These are phyloP conservation scores for Sprattus sprattus DNA, from an alignment of 2,113 vertebrate genomes.

Conservation along the genomic window DNA sequence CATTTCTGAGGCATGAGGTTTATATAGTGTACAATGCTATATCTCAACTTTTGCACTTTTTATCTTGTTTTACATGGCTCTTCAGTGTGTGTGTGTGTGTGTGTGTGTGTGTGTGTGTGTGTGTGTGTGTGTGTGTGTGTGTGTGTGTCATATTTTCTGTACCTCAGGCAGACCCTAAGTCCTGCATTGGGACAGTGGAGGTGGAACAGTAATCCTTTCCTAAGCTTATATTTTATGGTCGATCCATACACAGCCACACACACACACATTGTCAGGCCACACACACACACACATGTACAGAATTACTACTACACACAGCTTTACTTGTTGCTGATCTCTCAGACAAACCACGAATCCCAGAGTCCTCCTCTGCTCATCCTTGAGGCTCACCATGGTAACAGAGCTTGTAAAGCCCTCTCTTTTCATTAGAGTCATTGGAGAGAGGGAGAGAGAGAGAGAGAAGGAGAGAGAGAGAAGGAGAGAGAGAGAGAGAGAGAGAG, in stretches of 20 bases:
- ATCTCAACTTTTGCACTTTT: too few species aligned
- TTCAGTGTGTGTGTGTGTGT: too few species aligned
- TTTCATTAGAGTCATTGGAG: not conserved
- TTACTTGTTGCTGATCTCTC: not conserved
- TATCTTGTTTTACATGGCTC: too few species aligned
- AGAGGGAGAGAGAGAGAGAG: not conserved
- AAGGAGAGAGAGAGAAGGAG: too few species aligned
- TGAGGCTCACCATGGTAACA: too few species aligned
- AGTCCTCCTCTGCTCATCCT: not conserved
- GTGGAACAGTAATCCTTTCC: not conserved
- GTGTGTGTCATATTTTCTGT: too few species aligned
- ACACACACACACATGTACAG: constrained; percentile 1
- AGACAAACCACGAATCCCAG: not conserved
- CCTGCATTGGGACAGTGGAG: too few species aligned
- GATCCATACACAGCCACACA: not conserved
- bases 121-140: not conserved
- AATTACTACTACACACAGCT: not conserved
- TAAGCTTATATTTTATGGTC: not conserved
- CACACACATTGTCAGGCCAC: constrained; percentile 5
- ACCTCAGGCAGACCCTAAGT: too few species aligned
- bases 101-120: not conserved
- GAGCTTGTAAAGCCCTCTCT: too few species aligned
- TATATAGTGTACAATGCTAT: too few species aligned
- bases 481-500: too few species aligned
- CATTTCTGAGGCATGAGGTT: too few species aligned